Base-by-base conservation (phyloP, 2,888 invertebrate species). In the Cataglyphis albicans region DNA sequence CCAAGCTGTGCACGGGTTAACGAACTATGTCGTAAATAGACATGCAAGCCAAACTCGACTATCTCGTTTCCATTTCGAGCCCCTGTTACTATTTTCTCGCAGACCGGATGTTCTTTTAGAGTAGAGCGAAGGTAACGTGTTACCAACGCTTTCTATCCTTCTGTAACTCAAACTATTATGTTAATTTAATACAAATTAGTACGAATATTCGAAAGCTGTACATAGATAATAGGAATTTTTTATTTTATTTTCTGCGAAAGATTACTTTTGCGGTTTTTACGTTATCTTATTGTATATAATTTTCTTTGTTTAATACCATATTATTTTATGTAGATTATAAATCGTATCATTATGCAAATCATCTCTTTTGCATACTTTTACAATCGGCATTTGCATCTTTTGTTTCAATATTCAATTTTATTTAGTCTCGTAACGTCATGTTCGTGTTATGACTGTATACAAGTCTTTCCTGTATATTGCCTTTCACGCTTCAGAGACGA, bases 11-110 rank as follows among this genome's bases (percentile, higher is more conserved):
- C 32, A 78, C 85, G 73, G 84, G 85, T 84, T 91, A 91, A 91
- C 91, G 90, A 91, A 91, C 88, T 78, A 84, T 81, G 81, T 88
- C 86, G 84, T 86, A 88, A 91, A 91, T 89, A 90, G 91, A 89
- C 89, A 86, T 84, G 86, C 84, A 84, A 89, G 85, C 86, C 82
- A 88, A 90, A 89, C 85, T 84, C 85, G 84, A 86, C 88, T 87
- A 86, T 88, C 88, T 63, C 86, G 87, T 89, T 88, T 84, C 75
- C 81, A 84, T 76, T 82, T 82, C 48, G 73, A 38, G 75, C 29
- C 67, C 65, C 68, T 29, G 44, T 83, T 57, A 48, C 63, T 63
- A 70, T 63, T 65, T 68, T 48, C 80, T 41, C 25, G 12, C 61
- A n/a, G n/a, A 25, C 65, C 78, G 76, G 76, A 65, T 75, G 35